Evolutionary conservation across 2,113 vertebrate genomes (phyloP), one percentile per base, ranked within the genome.

Genomic region (Rhinichthys klamathensis): DNA sequence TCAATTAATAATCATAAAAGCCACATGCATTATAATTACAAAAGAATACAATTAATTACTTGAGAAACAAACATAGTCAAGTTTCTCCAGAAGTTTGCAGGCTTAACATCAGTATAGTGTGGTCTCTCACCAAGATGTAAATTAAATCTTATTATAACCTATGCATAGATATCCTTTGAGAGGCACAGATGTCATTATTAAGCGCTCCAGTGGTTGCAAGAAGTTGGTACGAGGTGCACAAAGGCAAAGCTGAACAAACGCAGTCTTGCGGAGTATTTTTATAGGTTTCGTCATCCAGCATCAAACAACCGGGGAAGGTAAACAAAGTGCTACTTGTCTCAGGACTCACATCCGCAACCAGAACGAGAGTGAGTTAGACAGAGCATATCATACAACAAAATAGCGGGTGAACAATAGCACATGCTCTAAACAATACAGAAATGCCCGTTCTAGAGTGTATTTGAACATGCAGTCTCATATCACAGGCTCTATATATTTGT

Each of bases 231-330:
- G 75, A 72, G 87, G 88, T 8, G 2, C 87, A 76, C 88, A 90
- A 84, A 86, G 90, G 88, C 80, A 60, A 89, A 88, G 87, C 89
- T 87, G 86, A 90, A 89, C 91, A 90, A 92, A 93, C 84, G 87
- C 87, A 88, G 92, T 93, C 90, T 95, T 94, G 91, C 93, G 89
- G 72, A 91, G 94, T 93, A 94, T 93, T 91, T 92, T 92, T 92
- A 90, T 87, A 86, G 84, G 90, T 95, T 95, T 94, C 94, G 94
- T 94, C 94, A 95, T 93, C 91, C 91, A 84, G 90, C 90, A 92
- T 93, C 90, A 91, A 93, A 92, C 92, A 92, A 93, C 90, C 91
- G 89, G 89, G 82, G 86, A 87, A 87, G 38, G 82, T 90, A 93
- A 93, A 94, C 90, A 94, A 93, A 92, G 91, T 89, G 88, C 90